phyloP scores from a whole-genome alignment of 2,888 invertebrate species.

The Tenthredo mesomela region DNA sequence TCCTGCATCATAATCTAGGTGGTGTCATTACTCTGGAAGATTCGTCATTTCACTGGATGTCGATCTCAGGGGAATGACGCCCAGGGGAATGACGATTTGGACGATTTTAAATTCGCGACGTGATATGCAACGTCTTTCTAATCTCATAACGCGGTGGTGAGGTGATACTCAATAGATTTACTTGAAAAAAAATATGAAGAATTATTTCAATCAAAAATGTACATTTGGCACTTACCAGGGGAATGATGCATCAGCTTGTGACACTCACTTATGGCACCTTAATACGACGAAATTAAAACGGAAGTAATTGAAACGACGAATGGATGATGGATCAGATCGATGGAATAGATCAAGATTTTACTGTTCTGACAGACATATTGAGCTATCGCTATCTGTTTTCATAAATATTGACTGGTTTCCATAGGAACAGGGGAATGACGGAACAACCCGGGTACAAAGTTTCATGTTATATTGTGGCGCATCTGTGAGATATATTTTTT shows the following conservation, averaged over 20 bases:
- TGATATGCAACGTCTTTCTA: background rate
- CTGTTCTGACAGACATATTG: background rate
- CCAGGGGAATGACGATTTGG: background rate
- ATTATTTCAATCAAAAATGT: background rate
- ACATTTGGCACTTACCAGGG: background rate
- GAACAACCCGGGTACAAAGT: background rate
- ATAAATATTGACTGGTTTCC: background rate
- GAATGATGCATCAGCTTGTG: background rate
- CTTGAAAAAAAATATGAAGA: background rate
- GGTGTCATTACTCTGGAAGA: too few species aligned
- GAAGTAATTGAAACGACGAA: too few species aligned
- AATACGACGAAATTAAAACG: too few species aligned
- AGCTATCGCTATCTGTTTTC: background rate
- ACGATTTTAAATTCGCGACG: background rate
- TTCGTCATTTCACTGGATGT: too few species aligned
- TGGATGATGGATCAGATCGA: background rate
- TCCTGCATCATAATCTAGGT: too few species aligned
- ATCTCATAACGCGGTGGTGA: background rate
- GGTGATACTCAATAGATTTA: background rate
- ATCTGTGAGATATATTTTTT: background rate
- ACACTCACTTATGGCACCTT: background rate
- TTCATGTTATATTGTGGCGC: background rate
- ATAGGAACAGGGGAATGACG: background rate
- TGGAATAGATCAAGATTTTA: background rate
- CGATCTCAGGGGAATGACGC: too few species aligned